A percentile compares a stretch with the other conserved stretches of the same genome.
phyloP scores from a whole-genome alignment of 2,113 vertebrate genomes.

The Siphamia tubifer region DNA sequence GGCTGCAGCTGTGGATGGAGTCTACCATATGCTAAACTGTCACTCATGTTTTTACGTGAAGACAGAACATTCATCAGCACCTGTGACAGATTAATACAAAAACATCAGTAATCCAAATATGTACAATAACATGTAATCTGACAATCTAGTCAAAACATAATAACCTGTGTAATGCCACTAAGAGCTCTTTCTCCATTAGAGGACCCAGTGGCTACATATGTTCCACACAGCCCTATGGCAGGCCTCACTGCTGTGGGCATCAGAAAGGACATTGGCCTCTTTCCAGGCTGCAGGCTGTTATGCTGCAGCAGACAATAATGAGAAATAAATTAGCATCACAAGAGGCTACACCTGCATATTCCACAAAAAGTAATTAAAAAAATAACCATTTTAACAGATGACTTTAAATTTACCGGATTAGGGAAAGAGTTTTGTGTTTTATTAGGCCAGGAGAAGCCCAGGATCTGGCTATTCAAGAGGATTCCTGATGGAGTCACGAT shows the following conservation, averaged over 20 bases:
- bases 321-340: not conserved
- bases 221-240: constrained; percentile 89
- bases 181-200: constrained; percentile 87
- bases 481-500: constrained; percentile 93
- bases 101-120: not conserved
- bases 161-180: constrained; percentile 92
- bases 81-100: constrained; percentile 68
- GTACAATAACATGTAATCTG: not conserved
- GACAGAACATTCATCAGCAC: constrained; percentile 94
- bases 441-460: constrained; percentile 96
- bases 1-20: constrained; percentile 91
- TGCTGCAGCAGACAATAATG: constrained; percentile 73
- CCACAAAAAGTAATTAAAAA: not conserved
- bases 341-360: not conserved
- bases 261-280: constrained; percentile 92
- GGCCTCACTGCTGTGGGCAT: constrained; percentile 92
- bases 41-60: constrained; percentile 91
- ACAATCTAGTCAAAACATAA: not conserved
- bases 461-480: constrained; percentile 95
- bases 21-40: constrained; percentile 90
- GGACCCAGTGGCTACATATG: constrained; percentile 89
- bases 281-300: constrained; percentile 85
- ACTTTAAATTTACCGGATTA: constrained; percentile 83
- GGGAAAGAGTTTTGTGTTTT: constrained; percentile 79
- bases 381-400: not conserved